Evolutionary conservation across 2,888 invertebrate genomes (phyloP), one percentile per base, ranked within the genome.

Genomic region (Agonopterix subpropinquella): DNA sequence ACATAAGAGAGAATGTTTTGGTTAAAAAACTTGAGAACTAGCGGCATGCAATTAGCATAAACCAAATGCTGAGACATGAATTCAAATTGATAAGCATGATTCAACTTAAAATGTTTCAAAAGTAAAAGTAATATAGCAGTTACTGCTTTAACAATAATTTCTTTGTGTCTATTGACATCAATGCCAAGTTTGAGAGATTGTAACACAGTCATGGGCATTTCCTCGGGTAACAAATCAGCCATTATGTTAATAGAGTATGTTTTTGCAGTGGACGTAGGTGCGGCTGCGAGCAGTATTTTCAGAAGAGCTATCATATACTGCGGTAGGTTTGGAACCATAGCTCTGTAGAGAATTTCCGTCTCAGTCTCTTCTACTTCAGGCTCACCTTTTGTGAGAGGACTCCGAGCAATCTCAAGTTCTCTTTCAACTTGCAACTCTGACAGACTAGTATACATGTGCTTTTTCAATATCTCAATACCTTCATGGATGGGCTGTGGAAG

Each of bases 81-180:
- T 84, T 99, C 99, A 89, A 99, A 99, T 87, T 99, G 99, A 80
- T 98, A 99, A 44, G 99, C 92, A 86, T 99, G 99, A 86, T 98
- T 99, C 53, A 91, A 77, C 84, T 99, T 99, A 70, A 99, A 97
- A 88, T 99, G 98, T 85, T 99, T 99, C 58, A 99, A 86, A 48
- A 99, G 91, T 8, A 99, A 88, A 51, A 99, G 83, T 48, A 99
- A 89, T 61, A 98, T 95, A 11, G 95, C 95, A 43, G 97, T 96
- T 0, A 97, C 94, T 10, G 98, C 95, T 89, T 99, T 99, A 0
- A 99, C 98, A 62, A 99, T 97, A 48, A 99, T 97, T 89, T 99
- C 98, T 80, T 99, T 99, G 80, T 99, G 99, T 49, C 99, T 92
- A 77, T 98, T 98, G 15, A 99, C 97, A 89, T 99, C 99, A 64